Evolutionary conservation across 1,140 invertebrate genomes (phyloP), one percentile per base, ranked within the genome.

Genomic region (Camponotus vicinus): DNA sequence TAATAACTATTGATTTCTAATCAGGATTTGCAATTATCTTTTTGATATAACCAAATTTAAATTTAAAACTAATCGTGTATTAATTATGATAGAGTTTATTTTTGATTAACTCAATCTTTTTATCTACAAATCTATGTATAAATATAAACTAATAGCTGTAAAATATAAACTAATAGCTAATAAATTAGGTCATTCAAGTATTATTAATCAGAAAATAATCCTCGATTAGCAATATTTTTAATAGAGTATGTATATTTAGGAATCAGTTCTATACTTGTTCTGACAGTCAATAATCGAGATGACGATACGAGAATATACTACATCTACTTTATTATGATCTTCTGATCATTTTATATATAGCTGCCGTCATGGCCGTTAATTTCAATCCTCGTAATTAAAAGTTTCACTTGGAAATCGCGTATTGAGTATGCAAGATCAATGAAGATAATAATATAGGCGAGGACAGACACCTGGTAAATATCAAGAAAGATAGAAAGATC

Each of bases 341-440:
- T 55, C 37, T 21, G 15, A 83, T 83, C 55, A 75, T 61, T 73
- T 83, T 61, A 4, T 59, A 61, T 37, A 27, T 71, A 59, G 45
- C 66, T 34, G 55, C 2, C 52, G 64, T 80, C 45, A 34, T 34
- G 37, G 52, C 40, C 55, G 55, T 63, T 83, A 82, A 73, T 82
- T 71, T 37, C 79, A 67, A 55, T 75, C 40, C 34, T 37, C 40
- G 40, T 73, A 83, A 82, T 82, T 82, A 82, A 82, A 73, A 83
- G 79, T 73, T 83, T 83, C n/a, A 71, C 52, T 55, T 11, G 69
- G 13, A 34, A 83, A 73, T 83, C 55, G 52, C 55, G 55, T 83
- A 73, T 83, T 83, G 69, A 73, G n/a, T 61, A 73, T 55, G 55
- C 69, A 73, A 73, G 69, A 52, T 83, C 55, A 61, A 63, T 83